These are phyloP conservation scores for Scalopus aquaticus DNA, from an alignment of 2,113 vertebrate genomes.

Conservation along the genomic window DNA sequence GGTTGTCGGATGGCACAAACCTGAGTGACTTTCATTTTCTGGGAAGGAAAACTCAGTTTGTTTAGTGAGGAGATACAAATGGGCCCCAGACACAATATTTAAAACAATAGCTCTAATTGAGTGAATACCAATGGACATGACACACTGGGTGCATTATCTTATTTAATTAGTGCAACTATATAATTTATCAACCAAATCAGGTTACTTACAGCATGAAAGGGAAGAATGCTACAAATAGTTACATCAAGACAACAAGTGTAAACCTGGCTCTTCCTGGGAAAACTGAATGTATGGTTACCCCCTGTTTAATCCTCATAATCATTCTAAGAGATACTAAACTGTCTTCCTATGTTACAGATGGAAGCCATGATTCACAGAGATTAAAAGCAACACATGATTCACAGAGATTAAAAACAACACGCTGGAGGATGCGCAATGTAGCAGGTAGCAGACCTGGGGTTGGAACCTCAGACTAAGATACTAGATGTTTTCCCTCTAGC, in stretches of 20 bases:
- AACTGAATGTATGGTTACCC: background rate
- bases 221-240: background rate
- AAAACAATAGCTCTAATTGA: background rate
- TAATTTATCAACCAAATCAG: background rate
- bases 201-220: background rate
- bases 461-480: background rate
- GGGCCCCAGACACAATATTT: background rate
- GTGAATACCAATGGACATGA: background rate
- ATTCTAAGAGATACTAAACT: background rate
- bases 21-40: background rate
- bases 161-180: background rate
- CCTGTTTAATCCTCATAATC: background rate
- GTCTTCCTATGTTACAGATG: background rate
- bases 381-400: background rate
- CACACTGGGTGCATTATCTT: background rate
- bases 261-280: background rate
- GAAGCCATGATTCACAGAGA: background rate
- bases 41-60: background rate
- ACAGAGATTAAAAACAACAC: background rate
- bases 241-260: background rate
- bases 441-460: background rate
- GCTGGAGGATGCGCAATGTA: background rate
- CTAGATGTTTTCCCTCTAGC: background rate
- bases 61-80: background rate
- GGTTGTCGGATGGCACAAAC: background rate